phyloP scores from a whole-genome alignment of 2,888 invertebrate species.

The Rugalucina vietnamica region DNA sequence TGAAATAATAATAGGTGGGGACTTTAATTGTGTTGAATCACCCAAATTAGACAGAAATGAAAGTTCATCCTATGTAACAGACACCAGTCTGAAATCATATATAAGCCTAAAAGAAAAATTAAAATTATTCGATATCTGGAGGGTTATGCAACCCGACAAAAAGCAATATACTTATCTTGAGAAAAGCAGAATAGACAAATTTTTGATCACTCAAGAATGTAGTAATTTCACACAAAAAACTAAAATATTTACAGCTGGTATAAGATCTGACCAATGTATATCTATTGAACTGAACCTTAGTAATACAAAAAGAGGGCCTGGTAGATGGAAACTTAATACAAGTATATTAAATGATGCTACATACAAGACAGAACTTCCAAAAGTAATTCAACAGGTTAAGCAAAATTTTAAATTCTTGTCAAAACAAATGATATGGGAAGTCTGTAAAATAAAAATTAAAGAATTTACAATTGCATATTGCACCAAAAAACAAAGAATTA shows the following conservation, averaged over 20 bases:
- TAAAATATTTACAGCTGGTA: background rate
- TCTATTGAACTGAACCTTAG: background rate
- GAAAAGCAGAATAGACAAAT: background rate
- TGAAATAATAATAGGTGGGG: no score
- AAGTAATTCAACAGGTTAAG: background rate
- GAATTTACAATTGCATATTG: background rate
- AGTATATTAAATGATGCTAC: background rate
- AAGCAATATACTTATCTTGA: background rate
- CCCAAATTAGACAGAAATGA: no score
- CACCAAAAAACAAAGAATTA: background rate
- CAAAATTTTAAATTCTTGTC: background rate
- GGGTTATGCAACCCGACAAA: background rate
- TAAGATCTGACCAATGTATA: background rate
- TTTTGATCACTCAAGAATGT: background rate
- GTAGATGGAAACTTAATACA: background rate
- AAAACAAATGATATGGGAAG: background rate
- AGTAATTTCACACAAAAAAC: background rate
- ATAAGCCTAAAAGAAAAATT: no score
- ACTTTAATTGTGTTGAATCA: no score
- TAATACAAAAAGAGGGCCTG: background rate
- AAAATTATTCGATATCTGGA: background rate
- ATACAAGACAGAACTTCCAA: background rate
- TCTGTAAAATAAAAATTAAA: background rate
- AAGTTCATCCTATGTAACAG: no score
- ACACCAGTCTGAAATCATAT: no score